Percentiles rank a stretch among this genome's conserved stretches.
phyloP scores from a whole-genome alignment of 2,888 invertebrate species.

The Epinotia brunnichana region DNA sequence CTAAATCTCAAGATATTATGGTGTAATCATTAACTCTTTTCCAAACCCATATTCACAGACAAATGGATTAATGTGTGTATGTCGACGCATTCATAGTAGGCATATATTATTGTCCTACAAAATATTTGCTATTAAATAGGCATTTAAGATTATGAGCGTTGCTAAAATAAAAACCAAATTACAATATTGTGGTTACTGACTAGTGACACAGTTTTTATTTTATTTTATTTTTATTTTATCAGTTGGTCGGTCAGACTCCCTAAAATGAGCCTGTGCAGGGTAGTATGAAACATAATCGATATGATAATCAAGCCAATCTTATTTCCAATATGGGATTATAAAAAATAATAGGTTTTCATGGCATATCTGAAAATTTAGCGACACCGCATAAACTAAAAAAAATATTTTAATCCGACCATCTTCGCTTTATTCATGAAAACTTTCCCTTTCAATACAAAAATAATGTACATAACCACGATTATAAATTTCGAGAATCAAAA shows the following conservation, averaged over 20 bases:
- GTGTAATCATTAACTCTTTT: no score
- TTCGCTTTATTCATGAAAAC: neutral
- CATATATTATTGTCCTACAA: neutral
- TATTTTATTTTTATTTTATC: no score
- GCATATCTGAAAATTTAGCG: neutral
- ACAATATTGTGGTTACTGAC: neutral
- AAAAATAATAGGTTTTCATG: neutral
- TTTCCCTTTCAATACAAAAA: conserved; percentile 10
- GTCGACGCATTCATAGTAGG: no score
- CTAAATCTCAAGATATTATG: neutral
- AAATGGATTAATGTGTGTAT: no score
- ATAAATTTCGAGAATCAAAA: no score
- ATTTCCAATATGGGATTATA: neutral
- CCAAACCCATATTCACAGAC: no score
- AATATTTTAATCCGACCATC: neutral
- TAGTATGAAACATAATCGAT: neutral
- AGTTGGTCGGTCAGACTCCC: neutral
- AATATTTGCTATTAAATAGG: neutral
- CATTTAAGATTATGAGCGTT: neutral
- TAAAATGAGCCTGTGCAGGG: neutral
- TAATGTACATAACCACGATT: neutral
- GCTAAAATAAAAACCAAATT: neutral
- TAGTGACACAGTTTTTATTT: no score
- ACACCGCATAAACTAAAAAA: neutral
- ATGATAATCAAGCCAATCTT: neutral